A percentile compares a stretch with the other conserved stretches of the same genome.
Conservation (phyloP, 1,140 invertebrate genomes). For the Conus ventricosus region DNA sequence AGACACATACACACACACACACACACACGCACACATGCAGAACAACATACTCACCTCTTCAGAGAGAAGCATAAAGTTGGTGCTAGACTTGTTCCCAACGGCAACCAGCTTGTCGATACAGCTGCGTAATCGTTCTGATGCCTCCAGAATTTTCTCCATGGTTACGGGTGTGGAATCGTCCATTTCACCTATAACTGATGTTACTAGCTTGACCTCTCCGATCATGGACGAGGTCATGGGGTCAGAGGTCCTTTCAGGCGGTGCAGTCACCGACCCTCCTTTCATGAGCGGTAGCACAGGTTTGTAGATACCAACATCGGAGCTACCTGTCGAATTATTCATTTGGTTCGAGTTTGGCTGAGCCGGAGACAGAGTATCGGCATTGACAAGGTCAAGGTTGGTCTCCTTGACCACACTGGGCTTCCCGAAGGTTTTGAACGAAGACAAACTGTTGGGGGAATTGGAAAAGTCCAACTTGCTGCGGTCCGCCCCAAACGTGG, state of each 20-base stretch:
- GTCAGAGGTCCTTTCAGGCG: constrained; percentile 49
- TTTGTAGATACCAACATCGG: constrained; percentile 58
- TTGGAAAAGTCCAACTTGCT: constrained; percentile 35
- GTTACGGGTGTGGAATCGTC: constrained; percentile 54
- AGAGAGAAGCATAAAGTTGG: constrained; percentile 71
- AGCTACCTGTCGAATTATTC: constrained; percentile 31
- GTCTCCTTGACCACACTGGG: constrained; percentile 44
- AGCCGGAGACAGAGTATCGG: constrained; percentile 26
- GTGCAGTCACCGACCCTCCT: constrained; percentile 36
- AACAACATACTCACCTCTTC: constrained; percentile 55
- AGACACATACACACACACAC: neutral
- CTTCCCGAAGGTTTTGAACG: constrained; percentile 47
- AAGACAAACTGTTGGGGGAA: constrained; percentile 37
- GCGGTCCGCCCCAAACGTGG: constrained; percentile 1
- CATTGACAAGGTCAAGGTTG: constrained; percentile 48
- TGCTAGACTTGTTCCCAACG: constrained; percentile 66
- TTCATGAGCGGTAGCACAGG: constrained; percentile 59
- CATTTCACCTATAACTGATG: constrained; percentile 25
- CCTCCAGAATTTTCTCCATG: constrained; percentile 62
- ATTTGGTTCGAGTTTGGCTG: constrained; percentile 6
- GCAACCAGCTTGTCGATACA: constrained; percentile 63
- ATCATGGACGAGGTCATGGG: constrained; percentile 57
- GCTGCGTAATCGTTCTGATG: constrained; percentile 57
- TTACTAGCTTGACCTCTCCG: constrained; percentile 40
- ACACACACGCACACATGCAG: neutral